Evolutionary conservation across 2,888 invertebrate genomes (phyloP), one percentile per base, ranked within the genome.

Genomic region (Caenorhabditis virilis): DNA sequence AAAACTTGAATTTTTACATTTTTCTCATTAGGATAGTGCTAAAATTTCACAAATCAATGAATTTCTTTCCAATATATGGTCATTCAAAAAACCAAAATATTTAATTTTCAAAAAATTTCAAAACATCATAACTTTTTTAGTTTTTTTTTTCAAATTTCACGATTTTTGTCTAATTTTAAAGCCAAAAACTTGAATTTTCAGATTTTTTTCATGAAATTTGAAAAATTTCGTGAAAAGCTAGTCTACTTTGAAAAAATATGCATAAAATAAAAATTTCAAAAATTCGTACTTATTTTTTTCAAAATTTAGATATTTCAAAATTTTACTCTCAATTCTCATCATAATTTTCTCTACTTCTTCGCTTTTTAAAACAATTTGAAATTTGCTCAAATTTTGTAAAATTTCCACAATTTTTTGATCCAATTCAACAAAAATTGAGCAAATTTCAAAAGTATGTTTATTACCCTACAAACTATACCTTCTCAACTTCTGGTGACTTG

Each of bases 401-500:
- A 4, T 42, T 16, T 18, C 5, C n/a, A 42, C 5, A 36, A 36
- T n/a, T 6, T 6, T 38, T 18, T 18, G 6, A 33, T 16, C 26
- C 9, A 15, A 18, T 38, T 38, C 20, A 16, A n/a, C 22, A 16
- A 43, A 43, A 7, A 23, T 27, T 49, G 20, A 36, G 15, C n/a
- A 36, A 33, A 33, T 16, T 22, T 33, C 18, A 22, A 25, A 45
- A 25, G 6, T 45, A 26, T 45, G n/a, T n/a, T n/a, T n/a, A n/a
- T n/a, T n/a, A n/a, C 7, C 26, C 46, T n/a, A 26, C 16, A 47
- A 23, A 26, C 51, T 6, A 26, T 42, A 13, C 30, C 42, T 60
- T 48, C 47, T 61, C 22, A n/a, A 50, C 55, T 55, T 55, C 61
- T 18, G 61, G 55, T 15, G 54, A 55, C 41, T 59, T 59, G 46